Conservation (phyloP, 2,888 invertebrate genomes). For the Cryptus armator region DNA sequence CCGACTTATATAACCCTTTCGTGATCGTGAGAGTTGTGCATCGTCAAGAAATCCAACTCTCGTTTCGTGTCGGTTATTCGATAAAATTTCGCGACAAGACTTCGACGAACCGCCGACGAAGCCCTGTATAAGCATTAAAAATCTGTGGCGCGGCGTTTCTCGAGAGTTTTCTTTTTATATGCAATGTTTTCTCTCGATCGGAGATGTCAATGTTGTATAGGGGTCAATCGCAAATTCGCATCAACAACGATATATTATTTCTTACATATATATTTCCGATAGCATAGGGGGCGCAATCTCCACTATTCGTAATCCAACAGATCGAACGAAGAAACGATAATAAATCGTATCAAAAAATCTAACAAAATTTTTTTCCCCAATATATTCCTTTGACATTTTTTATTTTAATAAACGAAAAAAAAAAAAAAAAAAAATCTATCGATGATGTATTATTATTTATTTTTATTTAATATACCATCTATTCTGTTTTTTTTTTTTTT, state of each 20-base stretch:
- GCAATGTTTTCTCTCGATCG: constrained; percentile 3
- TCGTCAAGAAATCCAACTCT: constrained; percentile 48
- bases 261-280: background rate
- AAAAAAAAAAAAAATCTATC: background rate
- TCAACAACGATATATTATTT: constrained; percentile 23
- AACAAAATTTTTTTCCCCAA: too few relatives aligned
- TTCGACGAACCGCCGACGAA: constrained; percentile 39
- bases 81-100: constrained; percentile 69
- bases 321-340: background rate
- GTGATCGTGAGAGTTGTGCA: constrained; percentile 61
- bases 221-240: constrained; percentile 32
- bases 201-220: constrained; percentile 38
- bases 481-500: too few relatives aligned
- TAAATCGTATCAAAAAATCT: too few relatives aligned
- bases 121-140: constrained; percentile 46
- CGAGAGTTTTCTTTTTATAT: constrained; percentile 11
- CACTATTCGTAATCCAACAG: background rate
- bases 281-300: background rate
- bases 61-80: constrained; percentile 67
- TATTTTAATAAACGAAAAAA: too few relatives aligned
- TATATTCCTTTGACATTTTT: too few relatives aligned
- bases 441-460: too few relatives aligned
- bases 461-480: too few relatives aligned
- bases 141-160: constrained; percentile 60
- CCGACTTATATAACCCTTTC: constrained; percentile 38